Base-by-base conservation (phyloP, 1,140 invertebrate genomes). In the Sarcophaga peregrina region DNA sequence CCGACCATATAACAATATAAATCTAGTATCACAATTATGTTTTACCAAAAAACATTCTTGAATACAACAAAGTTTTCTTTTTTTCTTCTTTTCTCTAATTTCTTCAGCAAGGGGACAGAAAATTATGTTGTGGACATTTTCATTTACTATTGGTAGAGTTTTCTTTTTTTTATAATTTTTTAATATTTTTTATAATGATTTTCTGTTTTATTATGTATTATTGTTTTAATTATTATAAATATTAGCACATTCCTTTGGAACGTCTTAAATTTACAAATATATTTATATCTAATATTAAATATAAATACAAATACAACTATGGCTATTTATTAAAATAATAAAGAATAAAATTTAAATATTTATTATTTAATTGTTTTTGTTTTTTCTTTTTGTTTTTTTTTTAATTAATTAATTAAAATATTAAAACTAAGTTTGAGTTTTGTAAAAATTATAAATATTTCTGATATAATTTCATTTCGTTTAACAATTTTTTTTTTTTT, bases 401-500 rank as follows among this genome's bases (percentile, higher is more conserved):
- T 37, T 37, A 2, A 37, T 37, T 37, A 37, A 37, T 25, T 72
- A 20, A 50, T 78, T 76, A 45, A 50, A 47, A 48, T 76, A 48
- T 76, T 75, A 46, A 75, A 75, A 76, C 48, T 78, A 20, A n/a
- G 10, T 78, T 78, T 50, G 8, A 20, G 5, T 50, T 78, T 78
- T 78, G 46, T 76, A 48, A 76, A 76, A 48, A 17, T 48, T 76
- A 11, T 47, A 52, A n/a, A 20, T 78, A 8, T 78, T 78, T 78
- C 47, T 46, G 11, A 17, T 52, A 5, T 17, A 50, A 50, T 50
- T 78, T 78, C 50, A 47, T 52, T 50, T 78, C 48, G 75, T 78
- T 78, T 78, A 78, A 78, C 75, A 78, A 78, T 78, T 78, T 62
- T 68, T n/a, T n/a, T n/a, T n/a, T n/a, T n/a, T n/a, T n/a, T n/a